Base-by-base conservation (phyloP, 2,888 invertebrate genomes). In the Iselma pallidipennis region DNA sequence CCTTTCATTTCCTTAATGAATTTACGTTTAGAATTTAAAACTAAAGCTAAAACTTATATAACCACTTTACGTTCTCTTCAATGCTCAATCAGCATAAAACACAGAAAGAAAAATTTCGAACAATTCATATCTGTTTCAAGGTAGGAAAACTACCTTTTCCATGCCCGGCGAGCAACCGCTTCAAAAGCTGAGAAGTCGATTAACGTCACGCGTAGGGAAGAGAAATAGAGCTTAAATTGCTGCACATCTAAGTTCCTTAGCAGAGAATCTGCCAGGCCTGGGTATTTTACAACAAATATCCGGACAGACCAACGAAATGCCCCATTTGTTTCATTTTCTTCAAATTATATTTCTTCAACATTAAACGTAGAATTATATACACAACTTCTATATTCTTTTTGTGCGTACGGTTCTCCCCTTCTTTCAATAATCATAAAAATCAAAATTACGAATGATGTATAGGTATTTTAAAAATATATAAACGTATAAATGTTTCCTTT, bases 151-250 rank as follows among this genome's bases (percentile, higher is more conserved):
- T 42, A 49, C 67, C 69, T 67, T 74, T 70, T 72, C 71, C 69
- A 70, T 67, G 69, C 72, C 73, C 68, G 64, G 72, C 69, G 71
- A 71, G 71, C 69, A 76, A 75, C 75, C 72, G 74, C 74, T 75
- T 74, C 74, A 76, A 77, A 76, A 75, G 78, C 80, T 77, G 77
- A 76, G 77, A 79, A 79, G 80, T 81, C 80, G 79, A 80, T 81
- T 81, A 81, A 80, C 77, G 81, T 81, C 80, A 80, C 75, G 71
- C 76, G 76, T 76, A 76, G 75, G 75, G 75, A 79, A 79, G 80
- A 80, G 81, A 80, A 80, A 81, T 80, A 80, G 79, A 76, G 80
- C 78, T 78, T 79, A 80, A 81, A 81, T 81, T 80, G 80, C 80
- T 74, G 79, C 77, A 77, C 80, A 80, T 80, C 78, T 76, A 75